A percentile compares a stretch with the other conserved stretches of the same genome.
Evolutionary conservation across 1,140 invertebrate genomes (phyloP).

Genomic region (Bombus pyrosoma): DNA sequence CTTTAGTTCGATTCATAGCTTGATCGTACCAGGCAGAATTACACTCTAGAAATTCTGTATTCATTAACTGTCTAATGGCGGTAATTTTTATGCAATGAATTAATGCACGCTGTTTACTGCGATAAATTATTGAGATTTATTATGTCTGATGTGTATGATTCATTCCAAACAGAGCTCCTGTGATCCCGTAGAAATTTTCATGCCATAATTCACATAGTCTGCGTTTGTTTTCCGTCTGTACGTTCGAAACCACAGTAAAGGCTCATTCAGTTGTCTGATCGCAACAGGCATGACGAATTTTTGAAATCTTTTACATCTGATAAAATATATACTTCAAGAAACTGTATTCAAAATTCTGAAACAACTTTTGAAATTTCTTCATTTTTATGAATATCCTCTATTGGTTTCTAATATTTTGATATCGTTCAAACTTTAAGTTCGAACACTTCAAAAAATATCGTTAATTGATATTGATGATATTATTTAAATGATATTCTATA

Average conservation of each 20-base stretch:
- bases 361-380: no score
- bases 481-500: neutral
- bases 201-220: neutral
- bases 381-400: neutral
- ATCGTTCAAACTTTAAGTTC: no score
- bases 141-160: neutral
- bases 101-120: neutral
- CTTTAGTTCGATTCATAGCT: slow-evolving; percentile 23
- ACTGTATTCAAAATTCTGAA: no score
- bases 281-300: neutral
- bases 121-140: slow-evolving; percentile 21
- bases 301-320: neutral
- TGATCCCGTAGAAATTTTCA: neutral
- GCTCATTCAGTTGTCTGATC: no score
- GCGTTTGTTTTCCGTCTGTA: no score
- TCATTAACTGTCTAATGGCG: neutral
- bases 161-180: neutral
- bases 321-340: neutral
- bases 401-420: neutral
- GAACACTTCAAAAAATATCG: neutral
- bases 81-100: slow-evolving; percentile 17
- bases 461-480: no score
- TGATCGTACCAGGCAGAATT: slow-evolving; percentile 4
- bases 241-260: neutral
- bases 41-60: neutral